Conservation (phyloP, 2,888 invertebrate species). For the Punctoribates punctum region DNA sequence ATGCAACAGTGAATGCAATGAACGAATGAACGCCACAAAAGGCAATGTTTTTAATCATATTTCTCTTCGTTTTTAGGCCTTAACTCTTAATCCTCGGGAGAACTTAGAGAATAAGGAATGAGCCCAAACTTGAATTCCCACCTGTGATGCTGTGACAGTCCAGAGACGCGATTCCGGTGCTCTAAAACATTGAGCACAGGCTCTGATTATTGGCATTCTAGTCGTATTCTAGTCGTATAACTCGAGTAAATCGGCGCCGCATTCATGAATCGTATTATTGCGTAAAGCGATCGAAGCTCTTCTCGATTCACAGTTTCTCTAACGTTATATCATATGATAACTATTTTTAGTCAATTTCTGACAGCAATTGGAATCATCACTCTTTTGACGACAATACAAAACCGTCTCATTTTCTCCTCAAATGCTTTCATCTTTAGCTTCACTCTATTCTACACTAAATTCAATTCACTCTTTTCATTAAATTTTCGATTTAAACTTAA, state of each 20-base stretch:
- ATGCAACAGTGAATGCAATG: conserved; percentile 22
- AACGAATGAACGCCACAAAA: not conserved
- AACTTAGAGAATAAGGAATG: conserved; percentile 18
- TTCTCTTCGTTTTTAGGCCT: not conserved
- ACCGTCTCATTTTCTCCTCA: conserved; percentile 17
- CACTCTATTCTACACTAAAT: not conserved
- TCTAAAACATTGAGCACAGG: not conserved
- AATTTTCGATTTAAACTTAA: too few species aligned
- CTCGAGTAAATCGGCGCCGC: not conserved
- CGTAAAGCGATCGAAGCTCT: not conserved
- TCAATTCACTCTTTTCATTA: too few species aligned
- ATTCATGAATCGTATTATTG: conserved; percentile 28
- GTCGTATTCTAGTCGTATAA: conserved; percentile 6
- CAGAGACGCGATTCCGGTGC: conserved; percentile 11
- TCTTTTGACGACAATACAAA: conserved; percentile 10
- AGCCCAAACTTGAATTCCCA: conserved; percentile 13
- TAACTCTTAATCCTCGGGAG: conserved; percentile 20
- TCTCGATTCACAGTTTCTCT: conserved; percentile 23
- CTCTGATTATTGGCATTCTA: not conserved
- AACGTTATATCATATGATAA: conserved; percentile 5
- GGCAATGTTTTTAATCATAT: conserved; percentile 30
- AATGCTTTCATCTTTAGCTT: not conserved
- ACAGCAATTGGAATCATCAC: conserved; percentile 20
- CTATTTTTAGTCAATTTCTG: conserved; percentile 25
- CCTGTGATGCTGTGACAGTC: conserved; percentile 12